Base-by-base conservation (phyloP, 2,888 invertebrate species). In the Fragum fragum region DNA sequence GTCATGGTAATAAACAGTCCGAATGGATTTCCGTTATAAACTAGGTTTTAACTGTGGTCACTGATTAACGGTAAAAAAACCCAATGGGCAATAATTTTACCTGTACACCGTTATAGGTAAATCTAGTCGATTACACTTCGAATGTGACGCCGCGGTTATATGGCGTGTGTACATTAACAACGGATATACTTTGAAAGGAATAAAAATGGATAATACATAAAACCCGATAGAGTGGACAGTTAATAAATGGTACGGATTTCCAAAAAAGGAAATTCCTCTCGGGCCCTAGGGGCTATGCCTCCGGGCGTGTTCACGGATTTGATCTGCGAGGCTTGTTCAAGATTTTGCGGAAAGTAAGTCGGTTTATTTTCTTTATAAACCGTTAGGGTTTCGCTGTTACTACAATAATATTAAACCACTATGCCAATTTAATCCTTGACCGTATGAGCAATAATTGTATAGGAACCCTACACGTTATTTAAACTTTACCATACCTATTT, bases 301-400 rank as follows among this genome's bases (percentile, higher is more conserved):
- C 85, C 85, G 5, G 85, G 85, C 11, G 85, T 85, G 1, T 79
- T 79, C 29, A 29, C 53, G 55, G 85, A 85, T 76, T 75, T 85
- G 16, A 80, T 85, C 63, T 63, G 82, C 36, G 85, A 85, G 78
- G 85, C 82, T 6, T 85, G 85, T 66, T 63, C 75, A 1, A 63
- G 80, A 61, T 61, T 85, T 23, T 85, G 85, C 57, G 85, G 85
- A 79, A 85, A 85, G 85, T 85, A 80, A 82, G 85, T 72, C 32
- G 9, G 32, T 6, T 36, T 36, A 11, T 16, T 47, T 39, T 16
- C 21, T 26, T 76, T 42, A 3, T 57, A 61, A 47, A 47, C 47
- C 47, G 47, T 47, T 47, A 18, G 16, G n/a, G 9, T 36, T 36
- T 36, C 9, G 9, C 32, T 9, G 32, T 36, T 36, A 36, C 32